Evolutionary conservation across 1,140 invertebrate species (phyloP), one percentile per base, ranked within the genome.

Genomic region (Cydia splendana): DNA sequence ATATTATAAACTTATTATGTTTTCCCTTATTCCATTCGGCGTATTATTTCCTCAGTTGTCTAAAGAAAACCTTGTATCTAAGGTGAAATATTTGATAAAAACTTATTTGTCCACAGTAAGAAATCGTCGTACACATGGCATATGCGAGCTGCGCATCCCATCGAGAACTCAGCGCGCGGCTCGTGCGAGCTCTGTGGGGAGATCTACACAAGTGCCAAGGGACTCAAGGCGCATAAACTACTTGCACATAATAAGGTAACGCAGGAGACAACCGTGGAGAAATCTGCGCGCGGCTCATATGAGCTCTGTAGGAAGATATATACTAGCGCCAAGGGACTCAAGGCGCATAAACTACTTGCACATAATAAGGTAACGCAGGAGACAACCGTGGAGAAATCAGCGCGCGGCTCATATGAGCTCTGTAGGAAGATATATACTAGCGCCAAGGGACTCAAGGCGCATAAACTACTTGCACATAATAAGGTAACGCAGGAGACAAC

Each of bases 81-180:
- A 34, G 34, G 34, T 34, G 34, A 34, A 34, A 34, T 34, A 34
- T 34, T 34, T 6, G 34, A 34, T 12, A 48, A 53, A 1, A 53
- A 15, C 51, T 7, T 53, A 18, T 53, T 62, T 62, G 9, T 12
- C 10, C 9, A 7, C 20, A 62, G 57, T 10, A 62, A 62, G 57
- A 62, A 62, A 12, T 62, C 57, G 5, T 62, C 57, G n/a, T 62
- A 62, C 57, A 62, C 57, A n/a, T 62, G 57, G 57, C 57, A 62
- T 4, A 62, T 62, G 57, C 57, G 57, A 12, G 57, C 57, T 10
- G 57, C 57, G 2, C 57, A 62, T 12, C 57, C 57, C 20, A 20
- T 62, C 7, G 57, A 62, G 20, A 62, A 62, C 10, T 20, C 57
- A 0, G 57, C 57, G 57, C 57, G 57, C 15, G 57, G 57, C 57